Percentiles rank a stretch among this genome's conserved stretches.
Evolutionary conservation across 1,140 invertebrate genomes (phyloP).

Genomic region (Ganaspis sp.): DNA sequence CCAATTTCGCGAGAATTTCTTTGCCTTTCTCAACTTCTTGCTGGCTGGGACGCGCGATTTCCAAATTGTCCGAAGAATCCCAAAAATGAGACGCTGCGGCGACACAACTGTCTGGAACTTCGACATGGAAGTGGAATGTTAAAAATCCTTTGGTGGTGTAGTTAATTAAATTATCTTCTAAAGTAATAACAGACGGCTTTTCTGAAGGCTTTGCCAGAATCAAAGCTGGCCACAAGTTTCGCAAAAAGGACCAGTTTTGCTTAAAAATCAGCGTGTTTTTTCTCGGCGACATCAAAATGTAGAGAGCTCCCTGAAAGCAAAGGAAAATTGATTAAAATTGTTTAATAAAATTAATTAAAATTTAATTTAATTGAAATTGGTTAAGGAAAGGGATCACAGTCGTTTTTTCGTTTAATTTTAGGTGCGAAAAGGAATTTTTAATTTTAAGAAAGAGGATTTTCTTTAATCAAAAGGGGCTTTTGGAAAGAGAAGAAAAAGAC

Average conservation of each 20-base stretch:
- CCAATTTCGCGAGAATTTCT: conserved; percentile 67
- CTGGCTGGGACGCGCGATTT: conserved; percentile 54
- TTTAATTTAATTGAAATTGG: too few species aligned
- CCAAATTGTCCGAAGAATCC: conserved; percentile 57
- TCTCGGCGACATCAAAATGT: conserved; percentile 84
- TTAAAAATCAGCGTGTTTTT: conserved; percentile 80
- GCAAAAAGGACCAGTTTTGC: conserved; percentile 86
- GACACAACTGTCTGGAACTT: conserved; percentile 77
- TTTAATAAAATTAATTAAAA: too few species aligned
- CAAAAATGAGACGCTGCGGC: conserved; percentile 75
- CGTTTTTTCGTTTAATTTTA: too few species aligned
- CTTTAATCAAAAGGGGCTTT: too few species aligned
- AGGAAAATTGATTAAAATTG: too few species aligned
- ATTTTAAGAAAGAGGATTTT: too few species aligned
- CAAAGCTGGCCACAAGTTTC: conserved; percentile 85
- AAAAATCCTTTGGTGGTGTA: conserved; percentile 76
- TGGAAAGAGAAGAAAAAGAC: too few species aligned
- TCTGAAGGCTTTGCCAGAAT: conserved; percentile 86
- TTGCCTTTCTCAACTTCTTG: conserved; percentile 71
- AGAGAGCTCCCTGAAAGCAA: conserved; percentile 85
- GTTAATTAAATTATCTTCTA: conserved; percentile 82
- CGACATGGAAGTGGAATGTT: conserved; percentile 78
- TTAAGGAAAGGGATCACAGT: too few species aligned
- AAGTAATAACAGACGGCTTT: conserved; percentile 85
- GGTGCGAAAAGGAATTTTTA: too few species aligned